These are phyloP conservation scores for Typhlichthys eigenmanni DNA, from an alignment of 2,797 vertebrate genomes.

Conservation along the genomic window DNA sequence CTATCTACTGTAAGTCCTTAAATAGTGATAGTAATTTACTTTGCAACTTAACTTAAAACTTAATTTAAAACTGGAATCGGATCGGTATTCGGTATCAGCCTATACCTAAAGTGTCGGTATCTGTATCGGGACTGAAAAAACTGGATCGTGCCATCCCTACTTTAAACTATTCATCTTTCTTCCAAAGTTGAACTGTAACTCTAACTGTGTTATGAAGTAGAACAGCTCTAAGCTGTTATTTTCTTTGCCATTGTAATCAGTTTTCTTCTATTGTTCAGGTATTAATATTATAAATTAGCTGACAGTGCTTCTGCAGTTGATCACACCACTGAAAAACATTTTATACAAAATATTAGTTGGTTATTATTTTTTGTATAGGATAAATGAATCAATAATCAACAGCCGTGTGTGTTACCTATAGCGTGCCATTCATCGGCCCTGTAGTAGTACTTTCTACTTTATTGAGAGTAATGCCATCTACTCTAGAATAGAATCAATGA, in stretches of 20 bases:
- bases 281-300: conserved; percentile 2
- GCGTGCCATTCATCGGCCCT: background rate
- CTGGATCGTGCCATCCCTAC: no score
- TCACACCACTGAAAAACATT: background rate
- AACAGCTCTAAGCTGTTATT: background rate
- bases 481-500: conserved; percentile 11
- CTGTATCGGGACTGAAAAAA: no score
- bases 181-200: background rate
- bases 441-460: background rate
- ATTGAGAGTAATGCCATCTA: background rate
- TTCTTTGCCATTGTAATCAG: conserved; percentile 3
- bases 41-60: no score
- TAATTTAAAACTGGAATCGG: no score
- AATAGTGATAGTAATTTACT: no score
- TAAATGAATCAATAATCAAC: no score
- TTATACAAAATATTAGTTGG: background rate
- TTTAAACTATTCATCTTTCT: background rate
- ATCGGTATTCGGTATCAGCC: no score
- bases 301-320: conserved; percentile 3
- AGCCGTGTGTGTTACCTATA: no score
- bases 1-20: no score
- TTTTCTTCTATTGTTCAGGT: conserved; percentile 1
- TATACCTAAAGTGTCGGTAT: no score
- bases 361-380: no score
- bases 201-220: background rate